Conservation (phyloP, 2,113 vertebrate species). For the Clarias gariepinus region DNA sequence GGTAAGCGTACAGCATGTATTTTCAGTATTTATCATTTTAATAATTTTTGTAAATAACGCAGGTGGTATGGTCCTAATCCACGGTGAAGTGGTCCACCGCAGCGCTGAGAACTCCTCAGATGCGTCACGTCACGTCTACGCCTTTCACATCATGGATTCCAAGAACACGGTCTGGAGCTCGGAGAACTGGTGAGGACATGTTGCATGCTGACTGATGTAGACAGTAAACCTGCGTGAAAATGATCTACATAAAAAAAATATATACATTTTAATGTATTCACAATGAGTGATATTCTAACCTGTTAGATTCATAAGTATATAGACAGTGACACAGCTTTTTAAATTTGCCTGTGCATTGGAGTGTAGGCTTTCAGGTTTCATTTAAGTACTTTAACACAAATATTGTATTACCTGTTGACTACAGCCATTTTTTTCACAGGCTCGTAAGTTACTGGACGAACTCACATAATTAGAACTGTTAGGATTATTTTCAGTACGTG, state of each 20-base stretch:
- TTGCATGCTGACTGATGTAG: slow-evolving; percentile 24
- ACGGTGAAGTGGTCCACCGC: slow-evolving; percentile 91
- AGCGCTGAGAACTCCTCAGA: slow-evolving; percentile 83
- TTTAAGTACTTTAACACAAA: not conserved
- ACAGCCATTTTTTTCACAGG: not conserved
- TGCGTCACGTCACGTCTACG: slow-evolving; percentile 83
- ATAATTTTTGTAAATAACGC: not conserved
- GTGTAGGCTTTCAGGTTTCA: not conserved
- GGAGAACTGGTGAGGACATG: slow-evolving; percentile 87
- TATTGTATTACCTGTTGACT: not conserved
- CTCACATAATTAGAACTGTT: not conserved
- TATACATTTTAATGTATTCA: not conserved
- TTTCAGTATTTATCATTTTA: too few species aligned
- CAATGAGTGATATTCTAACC: not conserved
- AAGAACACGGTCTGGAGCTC: slow-evolving; percentile 83
- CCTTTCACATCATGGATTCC: slow-evolving; percentile 93
- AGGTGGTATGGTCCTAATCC: slow-evolving; percentile 88
- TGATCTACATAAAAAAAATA: not conserved
- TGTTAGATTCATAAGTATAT: not conserved
- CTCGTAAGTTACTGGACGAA: not conserved
- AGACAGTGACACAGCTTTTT: not conserved
- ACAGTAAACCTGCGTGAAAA: not conserved
- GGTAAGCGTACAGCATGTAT: not conserved
- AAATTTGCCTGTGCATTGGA: not conserved
- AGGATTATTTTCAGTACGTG: not conserved